Base-by-base conservation (phyloP, 2,797 vertebrate species). In the Chelon labrosus region DNA sequence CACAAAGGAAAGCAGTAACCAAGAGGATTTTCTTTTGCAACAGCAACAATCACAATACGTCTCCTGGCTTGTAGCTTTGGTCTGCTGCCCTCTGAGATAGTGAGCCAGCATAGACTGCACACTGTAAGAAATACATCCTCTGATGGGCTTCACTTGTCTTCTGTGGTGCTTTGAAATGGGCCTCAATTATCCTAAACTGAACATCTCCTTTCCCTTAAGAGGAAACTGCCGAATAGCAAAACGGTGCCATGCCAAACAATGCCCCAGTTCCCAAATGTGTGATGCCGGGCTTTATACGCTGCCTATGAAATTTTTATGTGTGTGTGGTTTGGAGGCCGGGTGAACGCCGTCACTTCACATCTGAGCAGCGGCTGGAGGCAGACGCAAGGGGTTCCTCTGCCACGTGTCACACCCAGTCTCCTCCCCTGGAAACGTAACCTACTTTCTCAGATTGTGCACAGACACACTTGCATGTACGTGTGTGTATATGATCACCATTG, bases 361-460 rank as follows among this genome's bases (percentile, higher is more conserved):
- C 19, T 58, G 55, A 80, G 79, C 52, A 58, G 61, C 66, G 25
- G 0, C 50, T 76, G 67, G 72, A 79, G 65, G 80, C 80, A 85
- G 62, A 75, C 35, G 19, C 78, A 61, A 75, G 82, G 79, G 80
- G 85, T 80, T 89, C 74, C 74, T 84, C 83, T 80, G 83, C 82
- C 78, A 82, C 50, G 77, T 88, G 91, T 92, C 88, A 53, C 85
- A 63, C 56, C 62, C 76, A 75, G 75, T 88, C 79, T 80, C 76
- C 72, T 85, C 86, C 90, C 80, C 60, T 70, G 74, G 83, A 90
- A 89, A 81, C 70, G 0, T 92, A 91, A 89, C 89, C 90, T 86
- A 89, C 62, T 88, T 91, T 89, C 47, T 63, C 41, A 8, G 38
- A 72, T 56, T 50, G 49, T 44, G 14, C 41, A 59, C 46, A 10